Evolutionary conservation across 2,113 vertebrate species (phyloP).

Genomic region (Fregetta grallaria): DNA sequence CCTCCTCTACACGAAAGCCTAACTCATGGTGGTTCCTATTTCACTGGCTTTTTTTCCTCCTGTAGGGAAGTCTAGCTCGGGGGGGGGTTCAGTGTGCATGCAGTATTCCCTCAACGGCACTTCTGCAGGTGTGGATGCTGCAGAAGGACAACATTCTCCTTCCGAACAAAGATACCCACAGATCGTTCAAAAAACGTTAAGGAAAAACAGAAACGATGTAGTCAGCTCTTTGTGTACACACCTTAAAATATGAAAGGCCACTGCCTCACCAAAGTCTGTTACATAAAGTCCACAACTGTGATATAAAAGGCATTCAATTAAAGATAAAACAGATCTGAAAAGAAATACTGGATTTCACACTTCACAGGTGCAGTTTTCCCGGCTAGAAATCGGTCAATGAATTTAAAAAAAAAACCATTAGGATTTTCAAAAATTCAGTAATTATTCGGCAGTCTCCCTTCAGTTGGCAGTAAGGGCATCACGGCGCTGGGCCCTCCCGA

Average conservation of each 20-base stretch:
- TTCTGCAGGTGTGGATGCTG: not conserved
- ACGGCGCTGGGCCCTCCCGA: not conserved
- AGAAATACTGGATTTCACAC: not conserved
- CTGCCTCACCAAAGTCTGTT: not conserved
- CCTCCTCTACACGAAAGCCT: not conserved
- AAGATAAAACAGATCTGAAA: not conserved
- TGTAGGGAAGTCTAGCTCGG: accelerated
- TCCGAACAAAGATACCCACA: not conserved
- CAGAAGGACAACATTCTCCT: not conserved
- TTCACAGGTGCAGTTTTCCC: not conserved
- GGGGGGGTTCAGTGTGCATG: accelerated
- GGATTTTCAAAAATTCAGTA: not conserved
- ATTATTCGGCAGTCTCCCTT: not conserved
- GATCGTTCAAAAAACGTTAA: not conserved
- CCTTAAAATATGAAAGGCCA: not conserved
- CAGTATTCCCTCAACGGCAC: not conserved
- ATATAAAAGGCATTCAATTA: not conserved
- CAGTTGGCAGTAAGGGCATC: not conserved
- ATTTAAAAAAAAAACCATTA: not conserved
- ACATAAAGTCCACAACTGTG: not conserved
- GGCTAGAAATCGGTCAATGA: accelerated
- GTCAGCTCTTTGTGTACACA: not conserved
- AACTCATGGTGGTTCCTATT: not conserved
- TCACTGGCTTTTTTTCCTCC: not conserved
- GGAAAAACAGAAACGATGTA: not conserved